phyloP scores from a whole-genome alignment of 1,140 invertebrate genomes.

The Gryllus bimaculatus region DNA sequence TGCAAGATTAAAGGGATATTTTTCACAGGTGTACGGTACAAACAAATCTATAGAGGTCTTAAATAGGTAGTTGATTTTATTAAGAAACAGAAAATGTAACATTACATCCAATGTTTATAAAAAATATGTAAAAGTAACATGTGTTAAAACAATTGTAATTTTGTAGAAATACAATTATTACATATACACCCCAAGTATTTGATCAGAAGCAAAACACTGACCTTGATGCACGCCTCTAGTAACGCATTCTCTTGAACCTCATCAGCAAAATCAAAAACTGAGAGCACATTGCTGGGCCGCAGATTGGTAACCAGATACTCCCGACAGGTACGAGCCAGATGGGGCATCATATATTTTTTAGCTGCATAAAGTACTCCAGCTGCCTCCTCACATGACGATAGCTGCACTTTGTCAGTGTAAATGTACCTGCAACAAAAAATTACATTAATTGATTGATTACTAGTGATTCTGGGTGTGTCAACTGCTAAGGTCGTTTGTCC shows the following conservation, averaged over 20 bases:
- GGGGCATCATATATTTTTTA: conserved; percentile 31
- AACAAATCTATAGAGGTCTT: too few relatives aligned
- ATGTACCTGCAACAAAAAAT: conserved; percentile 28
- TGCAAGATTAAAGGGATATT: too few relatives aligned
- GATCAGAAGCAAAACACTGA: neutral
- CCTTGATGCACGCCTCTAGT: conserved; percentile 15
- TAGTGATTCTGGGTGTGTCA: too few relatives aligned
- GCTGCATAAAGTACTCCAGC: conserved; percentile 29
- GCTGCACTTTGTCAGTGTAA: conserved; percentile 28
- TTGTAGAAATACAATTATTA: too few relatives aligned
- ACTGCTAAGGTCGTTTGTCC: too few relatives aligned
- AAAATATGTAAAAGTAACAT: too few relatives aligned
- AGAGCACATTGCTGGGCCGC: conserved; percentile 12
- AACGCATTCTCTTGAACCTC: conserved; percentile 13
- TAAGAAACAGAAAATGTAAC: too few relatives aligned
- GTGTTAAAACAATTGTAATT: too few relatives aligned
- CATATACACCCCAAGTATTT: neutral
- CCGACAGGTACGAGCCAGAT: conserved; percentile 21
- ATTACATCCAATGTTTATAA: too few relatives aligned
- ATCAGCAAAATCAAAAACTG: conserved; percentile 16
- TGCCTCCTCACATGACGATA: conserved; percentile 27
- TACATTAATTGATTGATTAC: too few relatives aligned
- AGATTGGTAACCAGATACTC: conserved; percentile 8
- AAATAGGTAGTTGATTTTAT: too few relatives aligned
- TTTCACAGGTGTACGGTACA: too few relatives aligned